Evolutionary conservation across 2,797 vertebrate genomes (phyloP).

Genomic region (Chrysocyon brachyurus): DNA sequence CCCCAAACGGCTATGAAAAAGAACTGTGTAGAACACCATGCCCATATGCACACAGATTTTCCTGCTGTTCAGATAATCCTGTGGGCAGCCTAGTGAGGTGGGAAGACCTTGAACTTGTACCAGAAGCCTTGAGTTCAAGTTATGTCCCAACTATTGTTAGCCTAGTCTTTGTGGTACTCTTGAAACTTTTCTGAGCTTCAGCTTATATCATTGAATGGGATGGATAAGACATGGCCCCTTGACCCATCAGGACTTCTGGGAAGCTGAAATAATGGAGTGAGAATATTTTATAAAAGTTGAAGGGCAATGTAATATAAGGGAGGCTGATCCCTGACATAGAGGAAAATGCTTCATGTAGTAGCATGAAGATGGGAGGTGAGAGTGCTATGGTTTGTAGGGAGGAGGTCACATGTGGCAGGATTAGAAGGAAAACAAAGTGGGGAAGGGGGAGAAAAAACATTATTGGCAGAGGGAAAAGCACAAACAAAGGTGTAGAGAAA

Average conservation of each 20-base stretch:
- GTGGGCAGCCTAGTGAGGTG: neutral
- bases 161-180: neutral
- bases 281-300: neutral
- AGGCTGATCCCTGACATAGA: neutral
- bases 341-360: neutral
- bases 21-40: accelerated
- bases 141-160: neutral
- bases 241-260: neutral
- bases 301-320: neutral
- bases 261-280: neutral
- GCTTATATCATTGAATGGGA: neutral
- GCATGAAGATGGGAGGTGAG: neutral
- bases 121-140: neutral
- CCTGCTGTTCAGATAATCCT: neutral
- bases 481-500: neutral
- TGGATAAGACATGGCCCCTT: neutral
- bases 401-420: neutral
- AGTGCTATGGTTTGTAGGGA: neutral
- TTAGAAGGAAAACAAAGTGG: neutral
- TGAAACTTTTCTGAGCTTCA: neutral
- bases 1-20: neutral
- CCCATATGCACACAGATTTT: neutral
- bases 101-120: neutral
- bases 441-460: neutral
- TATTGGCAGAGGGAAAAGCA: neutral